phyloP scores from a whole-genome alignment of 2,888 invertebrate species.

The Hydroisotoma schaefferi region DNA sequence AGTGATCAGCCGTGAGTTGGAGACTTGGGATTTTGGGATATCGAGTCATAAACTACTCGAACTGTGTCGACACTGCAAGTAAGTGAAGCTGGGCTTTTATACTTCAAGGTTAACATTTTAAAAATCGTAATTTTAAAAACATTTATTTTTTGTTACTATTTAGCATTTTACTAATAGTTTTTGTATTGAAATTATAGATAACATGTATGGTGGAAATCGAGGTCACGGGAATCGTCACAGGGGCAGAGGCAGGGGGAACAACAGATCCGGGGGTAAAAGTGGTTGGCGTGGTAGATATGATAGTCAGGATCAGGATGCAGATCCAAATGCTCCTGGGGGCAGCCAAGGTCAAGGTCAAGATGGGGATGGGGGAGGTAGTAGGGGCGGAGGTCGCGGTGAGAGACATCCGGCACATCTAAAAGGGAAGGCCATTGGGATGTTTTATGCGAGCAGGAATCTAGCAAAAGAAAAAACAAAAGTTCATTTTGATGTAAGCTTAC shows the following conservation, averaged over 20 bases:
- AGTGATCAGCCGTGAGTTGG: no score
- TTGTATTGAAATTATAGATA: slow-evolving; percentile 14
- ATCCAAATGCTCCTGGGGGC: not conserved
- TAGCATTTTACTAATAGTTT: not conserved
- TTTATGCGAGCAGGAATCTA: slow-evolving; percentile 14
- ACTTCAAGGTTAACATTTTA: no score
- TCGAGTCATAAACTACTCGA: no score
- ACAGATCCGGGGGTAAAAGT: not conserved
- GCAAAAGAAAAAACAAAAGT: not conserved
- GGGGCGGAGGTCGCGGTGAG: slow-evolving; percentile 10
- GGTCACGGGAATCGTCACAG: not conserved
- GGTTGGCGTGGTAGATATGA: not conserved
- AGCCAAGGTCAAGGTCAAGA: not conserved
- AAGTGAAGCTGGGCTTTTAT: no score
- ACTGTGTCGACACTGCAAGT: no score
- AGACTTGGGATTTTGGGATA: no score
- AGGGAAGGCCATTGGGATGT: slow-evolving; percentile 38
- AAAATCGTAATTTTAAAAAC: no score
- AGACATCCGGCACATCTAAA: slow-evolving; percentile 25
- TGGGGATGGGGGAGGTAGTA: not conserved
- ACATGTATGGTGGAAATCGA: slow-evolving; percentile 1
- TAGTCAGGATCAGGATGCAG: not conserved
- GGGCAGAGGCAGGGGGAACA: not conserved
- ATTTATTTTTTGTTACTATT: no score
- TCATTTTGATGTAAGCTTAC: not conserved